Evolutionary conservation across 2,888 invertebrate species (phyloP).

Genomic region (Leptothorax acervorum): DNA sequence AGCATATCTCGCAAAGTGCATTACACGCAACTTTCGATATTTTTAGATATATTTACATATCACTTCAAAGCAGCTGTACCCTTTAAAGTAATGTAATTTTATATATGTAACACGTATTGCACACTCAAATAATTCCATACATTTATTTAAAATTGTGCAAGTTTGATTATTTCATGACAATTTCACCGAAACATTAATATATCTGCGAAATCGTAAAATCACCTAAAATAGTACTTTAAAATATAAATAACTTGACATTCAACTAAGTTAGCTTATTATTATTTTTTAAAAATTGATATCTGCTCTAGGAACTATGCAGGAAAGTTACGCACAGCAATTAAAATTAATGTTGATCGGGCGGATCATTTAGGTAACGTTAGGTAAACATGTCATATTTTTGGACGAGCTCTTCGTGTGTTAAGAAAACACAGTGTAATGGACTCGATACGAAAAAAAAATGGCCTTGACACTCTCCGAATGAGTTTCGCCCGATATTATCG

Average conservation of each 20-base stretch:
- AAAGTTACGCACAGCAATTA: background rate
- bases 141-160: background rate
- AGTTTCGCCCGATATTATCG: conserved; percentile 78
- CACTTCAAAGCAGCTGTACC: background rate
- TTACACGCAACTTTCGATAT: conserved; percentile 7
- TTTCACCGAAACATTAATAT: background rate
- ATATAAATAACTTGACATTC: background rate
- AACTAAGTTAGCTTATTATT: background rate
- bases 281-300: background rate
- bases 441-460: conserved; percentile 21
- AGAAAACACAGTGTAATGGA: background rate
- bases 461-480: conserved; percentile 57
- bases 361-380: background rate
- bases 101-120: background rate
- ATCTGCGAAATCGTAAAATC: background rate
- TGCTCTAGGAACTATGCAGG: background rate
- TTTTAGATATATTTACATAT: conserved; percentile 16
- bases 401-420: background rate
- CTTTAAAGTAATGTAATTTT: conserved; percentile 9
- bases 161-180: background rate
- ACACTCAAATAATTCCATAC: background rate
- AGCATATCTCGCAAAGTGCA: conserved; percentile 30
- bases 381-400: background rate
- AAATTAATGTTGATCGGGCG: background rate
- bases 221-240: background rate